Evolutionary conservation across 2,797 vertebrate genomes (phyloP).

Genomic region (Todus mexicanus): DNA sequence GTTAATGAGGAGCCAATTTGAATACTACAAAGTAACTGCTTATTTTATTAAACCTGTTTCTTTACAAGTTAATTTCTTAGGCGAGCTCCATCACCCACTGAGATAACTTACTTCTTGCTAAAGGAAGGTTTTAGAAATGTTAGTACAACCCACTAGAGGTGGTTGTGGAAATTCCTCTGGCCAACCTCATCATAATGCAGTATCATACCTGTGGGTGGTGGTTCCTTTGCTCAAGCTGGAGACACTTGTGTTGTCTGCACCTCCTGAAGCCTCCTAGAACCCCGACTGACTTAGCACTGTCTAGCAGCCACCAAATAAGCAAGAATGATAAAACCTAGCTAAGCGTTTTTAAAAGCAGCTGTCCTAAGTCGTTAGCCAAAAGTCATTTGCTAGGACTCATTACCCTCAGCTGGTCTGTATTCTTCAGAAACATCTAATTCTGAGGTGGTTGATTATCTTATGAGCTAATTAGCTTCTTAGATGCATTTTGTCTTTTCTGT

Average conservation of each 20-base stretch:
- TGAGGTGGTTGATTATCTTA: background rate
- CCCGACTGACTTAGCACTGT: background rate
- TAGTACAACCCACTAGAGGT: background rate
- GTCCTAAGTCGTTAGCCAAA: background rate
- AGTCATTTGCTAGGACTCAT: background rate
- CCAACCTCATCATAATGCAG: background rate
- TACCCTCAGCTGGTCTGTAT: background rate
- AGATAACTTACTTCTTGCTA: background rate
- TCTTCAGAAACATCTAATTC: background rate
- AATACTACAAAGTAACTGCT: background rate
- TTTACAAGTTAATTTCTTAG: background rate
- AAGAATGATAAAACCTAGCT: background rate
- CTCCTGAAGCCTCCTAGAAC: background rate
- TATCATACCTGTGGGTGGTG: too few species aligned
- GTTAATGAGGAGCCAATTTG: background rate
- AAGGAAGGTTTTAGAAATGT: background rate
- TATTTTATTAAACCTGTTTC: background rate
- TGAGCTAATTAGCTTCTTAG: background rate
- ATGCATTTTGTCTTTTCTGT: background rate
- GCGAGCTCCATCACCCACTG: background rate
- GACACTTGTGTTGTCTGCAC: background rate
- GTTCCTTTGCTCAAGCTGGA: background rate
- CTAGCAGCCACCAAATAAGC: background rate
- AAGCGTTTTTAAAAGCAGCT: background rate
- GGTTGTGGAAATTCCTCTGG: background rate